Base-by-base conservation (phyloP, 2,113 vertebrate genomes). In the Hepsetus odoe region DNA sequence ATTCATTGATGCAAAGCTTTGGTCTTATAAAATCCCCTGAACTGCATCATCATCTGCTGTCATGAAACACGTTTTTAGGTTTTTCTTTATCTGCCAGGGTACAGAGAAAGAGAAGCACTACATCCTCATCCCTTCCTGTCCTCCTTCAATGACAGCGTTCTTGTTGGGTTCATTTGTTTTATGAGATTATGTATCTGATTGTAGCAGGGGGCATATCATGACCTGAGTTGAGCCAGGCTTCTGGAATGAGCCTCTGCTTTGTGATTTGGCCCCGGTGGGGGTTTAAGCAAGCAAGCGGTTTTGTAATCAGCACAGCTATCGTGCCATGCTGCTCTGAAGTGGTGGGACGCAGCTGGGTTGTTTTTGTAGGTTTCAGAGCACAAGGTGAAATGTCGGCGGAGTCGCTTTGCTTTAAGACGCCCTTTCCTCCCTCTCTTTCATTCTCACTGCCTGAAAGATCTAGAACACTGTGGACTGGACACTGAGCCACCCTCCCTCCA, bases 251-350 rank as follows among this genome's bases (percentile, higher is more conserved):
- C 53, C 72, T 55, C n/a, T 42, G 58, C 44, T 32, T 20, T 67
- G 65, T 78, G 18, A 61, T 18, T 8, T n/a, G 13, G n/a, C 62
- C 51, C 64, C 18, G 24, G 18, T n/a, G n/a, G 56, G 26, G 46
- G 3, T 64, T 59, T 51, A 74, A 61, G 75, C 62, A 40, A 55
- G 10, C 3, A 58, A 86, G 82, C 49, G 13, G 55, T 86, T 88
- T 79, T 65, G 73, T 61, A 86, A 70, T 71, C 65, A 38, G 61
- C 33, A 32, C 11, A 53, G 65, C 69, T 55, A 30, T 55, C 49
- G 14, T n/a, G 58, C 58, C 28, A 61, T 33, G 30, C 30, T 62
- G 61, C 32, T 32, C 22, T 75, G 1, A 46, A 65, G 49, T 86
- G 73, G 70, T 35, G 61, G 61, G 61, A 65, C 38, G 20, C 32